phyloP scores from a whole-genome alignment of 2,888 invertebrate genomes.

The Chrysodeixis includens region DNA sequence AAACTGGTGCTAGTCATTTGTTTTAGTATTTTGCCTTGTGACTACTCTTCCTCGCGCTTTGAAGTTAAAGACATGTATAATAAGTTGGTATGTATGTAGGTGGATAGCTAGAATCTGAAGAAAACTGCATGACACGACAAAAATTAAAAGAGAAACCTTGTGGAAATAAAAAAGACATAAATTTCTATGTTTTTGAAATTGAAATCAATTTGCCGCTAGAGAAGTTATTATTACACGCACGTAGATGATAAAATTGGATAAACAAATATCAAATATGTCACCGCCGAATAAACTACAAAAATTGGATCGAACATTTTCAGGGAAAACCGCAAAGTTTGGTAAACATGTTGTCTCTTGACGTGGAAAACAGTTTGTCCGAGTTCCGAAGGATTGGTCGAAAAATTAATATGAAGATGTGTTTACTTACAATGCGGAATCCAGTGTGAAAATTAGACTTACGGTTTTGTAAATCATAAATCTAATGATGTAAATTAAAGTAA shows the following conservation, averaged over 20 bases:
- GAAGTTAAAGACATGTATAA: too few relatives aligned
- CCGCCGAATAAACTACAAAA: slow-evolving; percentile 5
- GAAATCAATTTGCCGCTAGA: neutral
- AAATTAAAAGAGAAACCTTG: too few relatives aligned
- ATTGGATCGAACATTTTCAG: neutral
- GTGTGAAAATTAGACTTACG: neutral
- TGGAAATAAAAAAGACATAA: too few relatives aligned
- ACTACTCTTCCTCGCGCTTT: neutral
- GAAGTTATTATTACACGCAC: neutral
- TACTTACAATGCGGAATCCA: slow-evolving; percentile 25
- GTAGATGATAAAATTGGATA: neutral
- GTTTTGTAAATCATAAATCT: too few relatives aligned
- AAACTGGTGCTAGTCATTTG: neutral
- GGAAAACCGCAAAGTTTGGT: neutral
- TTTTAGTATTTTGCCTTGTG: neutral
- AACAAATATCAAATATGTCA: slow-evolving; percentile 4
- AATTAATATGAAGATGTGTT: slow-evolving; percentile 39
- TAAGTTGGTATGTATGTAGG: too few relatives aligned
- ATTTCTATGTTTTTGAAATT: too few relatives aligned
- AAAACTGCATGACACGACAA: too few relatives aligned
- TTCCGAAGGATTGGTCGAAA: slow-evolving; percentile 33
- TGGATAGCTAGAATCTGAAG: too few relatives aligned
- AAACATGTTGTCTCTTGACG: slow-evolving; percentile 13
- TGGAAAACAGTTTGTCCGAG: slow-evolving; percentile 40
- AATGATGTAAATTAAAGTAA: too few relatives aligned